Evolutionary conservation across 2,888 invertebrate genomes (phyloP).

Genomic region (Petrolisthes manimaculis): DNA sequence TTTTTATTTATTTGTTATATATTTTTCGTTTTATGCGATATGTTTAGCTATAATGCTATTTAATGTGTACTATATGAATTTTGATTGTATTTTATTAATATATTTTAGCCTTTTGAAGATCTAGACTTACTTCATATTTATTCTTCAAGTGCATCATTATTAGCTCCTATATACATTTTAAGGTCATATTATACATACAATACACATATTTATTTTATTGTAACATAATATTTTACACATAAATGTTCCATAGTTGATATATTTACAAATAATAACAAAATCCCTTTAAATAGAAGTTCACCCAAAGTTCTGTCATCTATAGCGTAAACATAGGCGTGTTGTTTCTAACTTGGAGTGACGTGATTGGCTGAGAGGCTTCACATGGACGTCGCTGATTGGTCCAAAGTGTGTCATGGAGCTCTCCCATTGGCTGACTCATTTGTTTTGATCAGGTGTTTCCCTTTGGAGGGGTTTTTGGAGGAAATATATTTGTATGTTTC

Average conservation of each 20-base stretch:
- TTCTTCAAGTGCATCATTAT: no score
- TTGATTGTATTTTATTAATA: no score
- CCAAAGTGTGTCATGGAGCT: conserved; percentile 38
- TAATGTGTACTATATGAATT: not conserved
- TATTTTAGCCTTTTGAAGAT: no score
- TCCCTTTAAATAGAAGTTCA: no score
- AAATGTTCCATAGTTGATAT: no score
- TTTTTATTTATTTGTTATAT: not conserved
- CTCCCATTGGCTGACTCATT: conserved; percentile 42
- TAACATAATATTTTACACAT: no score
- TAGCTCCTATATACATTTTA: no score
- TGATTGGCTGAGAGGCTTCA: conserved; percentile 46
- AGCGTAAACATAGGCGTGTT: conserved; percentile 42
- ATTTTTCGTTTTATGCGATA: not conserved
- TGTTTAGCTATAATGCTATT: not conserved
- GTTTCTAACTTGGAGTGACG: conserved; percentile 55
- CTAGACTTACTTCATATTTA: no score
- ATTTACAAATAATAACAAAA: no score
- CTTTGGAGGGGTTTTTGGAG: not conserved
- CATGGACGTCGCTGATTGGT: conserved; percentile 55
- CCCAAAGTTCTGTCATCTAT: conserved; percentile 29
- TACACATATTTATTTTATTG: no score
- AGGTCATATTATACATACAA: no score
- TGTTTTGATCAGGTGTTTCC: conserved; percentile 53
- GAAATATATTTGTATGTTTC: not conserved